phyloP scores from a whole-genome alignment of 2,888 invertebrate genomes.

The Terebella lapidaria region DNA sequence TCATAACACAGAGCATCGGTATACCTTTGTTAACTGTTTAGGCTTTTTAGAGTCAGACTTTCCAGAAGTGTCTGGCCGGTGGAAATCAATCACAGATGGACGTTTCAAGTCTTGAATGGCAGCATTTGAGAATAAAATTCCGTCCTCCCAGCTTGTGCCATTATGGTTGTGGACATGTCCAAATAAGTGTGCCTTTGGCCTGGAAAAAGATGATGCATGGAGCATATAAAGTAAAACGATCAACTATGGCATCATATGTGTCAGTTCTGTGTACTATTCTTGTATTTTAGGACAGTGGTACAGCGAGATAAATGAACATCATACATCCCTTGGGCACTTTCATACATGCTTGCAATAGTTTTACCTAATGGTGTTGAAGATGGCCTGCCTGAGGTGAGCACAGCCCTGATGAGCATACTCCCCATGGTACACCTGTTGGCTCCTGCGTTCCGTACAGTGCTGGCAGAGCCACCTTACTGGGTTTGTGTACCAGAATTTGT shows the following conservation, averaged over 20 bases:
- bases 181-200: conserved; percentile 37
- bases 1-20: too few relatives aligned
- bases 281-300: too few relatives aligned
- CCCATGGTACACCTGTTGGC: neutral
- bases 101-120: conserved; percentile 8
- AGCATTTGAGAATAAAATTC: conserved; percentile 15
- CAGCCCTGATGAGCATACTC: neutral
- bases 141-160: conserved; percentile 11
- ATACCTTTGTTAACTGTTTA: too few relatives aligned
- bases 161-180: conserved; percentile 37
- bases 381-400: neutral
- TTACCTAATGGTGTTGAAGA: neutral
- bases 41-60: too few relatives aligned
- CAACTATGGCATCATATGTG: too few relatives aligned
- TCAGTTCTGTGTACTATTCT: too few relatives aligned
- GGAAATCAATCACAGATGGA: conserved; percentile 15
- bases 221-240: too few relatives aligned
- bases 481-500: neutral
- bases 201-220: conserved; percentile 28
- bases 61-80: too few relatives aligned
- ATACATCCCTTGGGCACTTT: too few relatives aligned
- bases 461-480: neutral
- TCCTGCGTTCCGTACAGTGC: neutral
- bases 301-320: too few relatives aligned
- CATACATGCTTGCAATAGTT: neutral